Percentiles rank a stretch among this genome's conserved stretches.
phyloP scores from a whole-genome alignment of 2,797 vertebrate species.

The Poeciliopsis presidionis region DNA sequence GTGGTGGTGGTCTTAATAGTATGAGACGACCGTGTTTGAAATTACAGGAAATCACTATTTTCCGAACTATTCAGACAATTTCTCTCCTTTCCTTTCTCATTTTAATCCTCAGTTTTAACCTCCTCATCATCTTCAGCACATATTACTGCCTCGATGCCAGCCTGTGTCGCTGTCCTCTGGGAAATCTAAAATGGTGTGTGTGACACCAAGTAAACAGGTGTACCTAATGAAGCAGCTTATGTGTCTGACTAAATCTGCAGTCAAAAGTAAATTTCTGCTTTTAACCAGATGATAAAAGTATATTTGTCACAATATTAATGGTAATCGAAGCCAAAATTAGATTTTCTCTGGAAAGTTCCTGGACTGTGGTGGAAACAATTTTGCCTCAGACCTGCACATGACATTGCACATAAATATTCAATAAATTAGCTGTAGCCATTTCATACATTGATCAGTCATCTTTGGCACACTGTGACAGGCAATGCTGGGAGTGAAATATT shows the following conservation, averaged over 20 bases:
- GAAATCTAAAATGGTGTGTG: no score
- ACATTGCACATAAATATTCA: slow-evolving; percentile 99
- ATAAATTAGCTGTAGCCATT: slow-evolving; percentile 96
- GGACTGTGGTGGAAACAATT: slow-evolving; percentile 86
- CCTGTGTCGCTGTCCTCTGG: no score
- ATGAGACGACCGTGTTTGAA: no score
- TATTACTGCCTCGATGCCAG: no score
- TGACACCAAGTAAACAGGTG: no score
- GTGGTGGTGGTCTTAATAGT: no score
- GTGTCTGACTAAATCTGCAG: not conserved
- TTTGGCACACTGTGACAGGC: slow-evolving; percentile 96
- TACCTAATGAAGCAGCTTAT: no score
- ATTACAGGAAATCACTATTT: no score
- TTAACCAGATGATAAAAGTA: not conserved
- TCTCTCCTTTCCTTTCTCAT: no score
- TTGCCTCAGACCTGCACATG: slow-evolving; percentile 89
- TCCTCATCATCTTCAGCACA: no score
- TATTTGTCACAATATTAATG: slow-evolving; percentile 7
- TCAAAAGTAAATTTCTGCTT: not conserved
- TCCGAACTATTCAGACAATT: no score
- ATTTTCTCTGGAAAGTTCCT: slow-evolving; percentile 29
- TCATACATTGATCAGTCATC: slow-evolving; percentile 99
- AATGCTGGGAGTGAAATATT: slow-evolving; percentile 98
- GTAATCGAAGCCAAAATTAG: not conserved
- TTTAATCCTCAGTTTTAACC: no score